Evolutionary conservation across 2,888 invertebrate species (phyloP).

Genomic region (Rhopalosiphum nymphaeae): DNA sequence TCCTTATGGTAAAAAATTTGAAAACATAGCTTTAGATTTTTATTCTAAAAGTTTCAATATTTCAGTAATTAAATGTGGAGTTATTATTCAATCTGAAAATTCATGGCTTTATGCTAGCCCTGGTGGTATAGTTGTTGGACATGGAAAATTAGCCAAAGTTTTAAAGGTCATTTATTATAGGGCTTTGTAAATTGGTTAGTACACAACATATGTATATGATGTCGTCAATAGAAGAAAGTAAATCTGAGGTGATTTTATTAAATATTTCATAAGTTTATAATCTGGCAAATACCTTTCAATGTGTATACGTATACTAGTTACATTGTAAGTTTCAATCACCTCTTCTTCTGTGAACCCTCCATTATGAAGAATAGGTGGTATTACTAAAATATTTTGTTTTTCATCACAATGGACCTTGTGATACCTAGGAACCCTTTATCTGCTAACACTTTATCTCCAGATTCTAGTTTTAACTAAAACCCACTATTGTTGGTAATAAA

Average conservation of each 20-base stretch:
- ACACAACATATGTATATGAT: slow-evolving; percentile 21
- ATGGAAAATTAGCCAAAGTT: not conserved
- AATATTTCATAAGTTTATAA: not conserved
- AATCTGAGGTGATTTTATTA: slow-evolving; percentile 15
- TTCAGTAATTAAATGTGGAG: not conserved
- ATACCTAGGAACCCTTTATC: not conserved
- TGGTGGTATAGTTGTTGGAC: not conserved
- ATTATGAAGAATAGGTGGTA: slow-evolving; percentile 5
- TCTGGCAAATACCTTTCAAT: too few species aligned
- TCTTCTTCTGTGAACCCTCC: not conserved
- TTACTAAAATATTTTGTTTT: not conserved
- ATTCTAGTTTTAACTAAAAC: not conserved
- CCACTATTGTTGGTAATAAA: slow-evolving; percentile 15
- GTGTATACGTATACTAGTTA: not conserved
- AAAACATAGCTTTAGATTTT: not conserved
- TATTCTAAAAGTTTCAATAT: not conserved
- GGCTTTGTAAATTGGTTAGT: not conserved
- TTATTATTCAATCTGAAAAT: not conserved
- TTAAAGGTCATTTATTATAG: not conserved
- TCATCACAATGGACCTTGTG: not conserved
- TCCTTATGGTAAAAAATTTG: not conserved
- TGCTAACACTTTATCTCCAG: too few species aligned
- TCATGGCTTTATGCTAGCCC: slow-evolving; percentile 9
- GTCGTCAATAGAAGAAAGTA: not conserved
- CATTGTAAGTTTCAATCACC: not conserved